A percentile compares a stretch with the other conserved stretches of the same genome.
phyloP scores from a whole-genome alignment of 2,113 vertebrate species.

The Monopterus albus region DNA sequence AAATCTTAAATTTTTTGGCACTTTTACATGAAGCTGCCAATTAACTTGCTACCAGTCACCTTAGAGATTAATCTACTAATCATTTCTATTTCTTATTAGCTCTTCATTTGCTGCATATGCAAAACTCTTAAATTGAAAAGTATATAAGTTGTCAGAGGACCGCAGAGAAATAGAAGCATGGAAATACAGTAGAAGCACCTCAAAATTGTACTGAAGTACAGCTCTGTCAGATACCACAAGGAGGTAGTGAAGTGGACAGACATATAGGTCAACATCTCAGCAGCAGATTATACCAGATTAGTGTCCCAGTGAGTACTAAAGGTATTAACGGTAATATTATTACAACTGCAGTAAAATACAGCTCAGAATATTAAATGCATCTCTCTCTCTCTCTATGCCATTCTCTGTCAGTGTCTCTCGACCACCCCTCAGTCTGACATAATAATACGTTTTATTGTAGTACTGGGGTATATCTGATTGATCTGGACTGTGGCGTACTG shows the following conservation, averaged over 20 bases:
- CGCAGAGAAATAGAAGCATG: no score
- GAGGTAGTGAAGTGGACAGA: constrained; percentile 41
- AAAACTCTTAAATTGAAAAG: no score
- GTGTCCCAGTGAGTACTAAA: constrained; percentile 34
- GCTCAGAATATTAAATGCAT: constrained; percentile 11
- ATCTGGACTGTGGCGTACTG: neutral
- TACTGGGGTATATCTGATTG: neutral
- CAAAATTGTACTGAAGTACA: no score
- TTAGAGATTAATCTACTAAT: no score
- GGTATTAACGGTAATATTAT: constrained; percentile 53
- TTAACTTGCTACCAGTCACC: no score
- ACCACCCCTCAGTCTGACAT: neutral
- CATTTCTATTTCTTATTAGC: no score
- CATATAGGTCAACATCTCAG: constrained; percentile 72
- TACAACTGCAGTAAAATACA: constrained; percentile 32
- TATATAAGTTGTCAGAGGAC: no score
- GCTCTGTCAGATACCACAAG: no score
- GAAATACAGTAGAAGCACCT: no score
- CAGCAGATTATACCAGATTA: constrained; percentile 63
- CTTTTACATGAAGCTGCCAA: no score
- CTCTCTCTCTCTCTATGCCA: neutral
- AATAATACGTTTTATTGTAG: neutral
- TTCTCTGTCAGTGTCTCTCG: neutral
- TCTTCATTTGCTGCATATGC: no score
- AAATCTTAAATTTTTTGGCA: no score